A percentile compares a stretch with the other conserved stretches of the same genome.
These are phyloP conservation scores for Cervus canadensis DNA, from an alignment of 2,113 vertebrate genomes.

Conservation along the genomic window DNA sequence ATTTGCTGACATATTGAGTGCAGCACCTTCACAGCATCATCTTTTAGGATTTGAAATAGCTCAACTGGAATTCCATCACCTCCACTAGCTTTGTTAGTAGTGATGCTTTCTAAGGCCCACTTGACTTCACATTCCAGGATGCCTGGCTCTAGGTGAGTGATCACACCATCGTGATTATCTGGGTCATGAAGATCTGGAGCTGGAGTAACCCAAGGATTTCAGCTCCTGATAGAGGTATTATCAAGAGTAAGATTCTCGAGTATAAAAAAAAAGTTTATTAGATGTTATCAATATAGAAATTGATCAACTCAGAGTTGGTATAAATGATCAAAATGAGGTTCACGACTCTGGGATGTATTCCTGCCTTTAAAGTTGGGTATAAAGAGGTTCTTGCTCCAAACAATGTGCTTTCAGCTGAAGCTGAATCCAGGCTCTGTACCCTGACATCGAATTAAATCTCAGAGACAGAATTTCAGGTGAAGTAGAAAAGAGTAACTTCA, in stretches of 20 bases:
- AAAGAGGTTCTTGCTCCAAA: background rate
- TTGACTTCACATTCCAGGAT: too few species aligned
- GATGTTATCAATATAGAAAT: background rate
- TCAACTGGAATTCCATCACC: too few species aligned
- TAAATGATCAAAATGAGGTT: background rate
- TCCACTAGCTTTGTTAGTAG: too few species aligned
- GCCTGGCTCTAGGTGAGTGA: too few species aligned
- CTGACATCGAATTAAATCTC: background rate
- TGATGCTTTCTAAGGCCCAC: too few species aligned
- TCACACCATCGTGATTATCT: too few species aligned
- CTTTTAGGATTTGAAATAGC: too few species aligned
- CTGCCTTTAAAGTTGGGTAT: background rate
- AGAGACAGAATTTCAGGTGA: background rate
- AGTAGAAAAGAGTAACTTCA: background rate
- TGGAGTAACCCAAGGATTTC: background rate
- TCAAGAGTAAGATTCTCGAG: background rate
- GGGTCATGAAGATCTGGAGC: too few species aligned
- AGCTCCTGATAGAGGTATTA: background rate
- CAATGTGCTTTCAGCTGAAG: background rate
- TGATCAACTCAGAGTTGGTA: background rate
- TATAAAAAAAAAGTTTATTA: background rate
- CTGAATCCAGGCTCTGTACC: background rate
- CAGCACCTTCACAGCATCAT: too few species aligned
- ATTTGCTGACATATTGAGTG: too few species aligned
- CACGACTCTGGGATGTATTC: background rate